Evolutionary conservation across 2,888 invertebrate species (phyloP), one percentile per base, ranked within the genome.

Genomic region (Gnatocerus cornutus): DNA sequence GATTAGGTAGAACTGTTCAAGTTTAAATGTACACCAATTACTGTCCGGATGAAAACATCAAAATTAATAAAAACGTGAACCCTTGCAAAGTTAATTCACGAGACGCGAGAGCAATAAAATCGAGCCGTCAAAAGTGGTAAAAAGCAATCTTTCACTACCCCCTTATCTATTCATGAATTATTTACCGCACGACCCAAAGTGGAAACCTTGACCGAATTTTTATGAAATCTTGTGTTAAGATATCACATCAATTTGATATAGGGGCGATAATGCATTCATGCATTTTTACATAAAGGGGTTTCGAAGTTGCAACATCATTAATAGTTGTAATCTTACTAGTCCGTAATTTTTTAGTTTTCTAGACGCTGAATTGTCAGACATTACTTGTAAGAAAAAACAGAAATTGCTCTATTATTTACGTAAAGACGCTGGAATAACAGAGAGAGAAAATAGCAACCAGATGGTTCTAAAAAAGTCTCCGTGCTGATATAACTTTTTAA

Each of bases 151-250:
- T 61, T 61, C 50, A 61, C 50, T 50, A 50, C 61, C 37, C n/a
- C 61, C 50, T 61, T 61, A 61, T 61, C 61, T 48, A 50, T 50
- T 50, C 50, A 61, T 61, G 50, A 61, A 61, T 61, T 61, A 61
- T 61, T 61, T 61, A 48, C 33, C 5, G 3, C 61, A 39, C 50
- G 39, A 61, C 61, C 61, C 48, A 16, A 59, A 30, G 29, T 9
- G 13, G 12, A 52, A 53, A 16, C 52, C 63, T 53, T 63, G 52
- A 53, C 52, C 63, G 52, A 41, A 53, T 53, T 63, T 50, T 62
- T 43, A 55, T 55, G 27, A n/a, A 21, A 21, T 21, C 21, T 21
- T 43, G 8, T 29, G 2, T 27, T 56, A 56, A 56, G 9, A 56
- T 37, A 53, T 37, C 33, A 27, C 30, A 50, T 50, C 50, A 30